Evolutionary conservation across 2,888 invertebrate species (phyloP), one percentile per base, ranked within the genome.

Genomic region (Archips crataeganus): DNA sequence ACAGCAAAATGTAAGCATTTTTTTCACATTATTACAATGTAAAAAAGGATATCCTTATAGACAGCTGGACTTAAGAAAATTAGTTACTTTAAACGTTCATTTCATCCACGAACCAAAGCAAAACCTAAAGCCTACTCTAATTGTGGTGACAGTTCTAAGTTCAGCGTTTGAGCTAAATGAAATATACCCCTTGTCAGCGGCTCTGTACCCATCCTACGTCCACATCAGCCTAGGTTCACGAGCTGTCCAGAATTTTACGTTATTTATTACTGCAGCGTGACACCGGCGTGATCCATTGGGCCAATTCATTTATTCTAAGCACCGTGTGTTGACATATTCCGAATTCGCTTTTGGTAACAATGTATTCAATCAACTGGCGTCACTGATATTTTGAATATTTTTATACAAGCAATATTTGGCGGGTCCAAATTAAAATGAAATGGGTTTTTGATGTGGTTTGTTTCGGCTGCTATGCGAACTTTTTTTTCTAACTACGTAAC

Each of bases 261-360:
- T 86, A 85, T 86, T 86, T 85, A 84, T 84, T 80, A 81, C 81
- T 72, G 79, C 78, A 76, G 79, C 78, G 79, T 81, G 86, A 83
- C 83, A 84, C 82, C 81, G 77, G 78, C 80, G 79, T 87, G 87
- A 87, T 86, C 84, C 84, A 86, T 86, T 79, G 84, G 76, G 77
- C 78, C 82, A 77, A 85, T 84, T 85, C 84, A 83, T 85, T 85
- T 83, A 83, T 82, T 81, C 82, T 84, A 82, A 82, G 75, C 79
- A 79, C 76, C 74, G 74, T 79, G 76, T 77, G 83, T 81, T 82
- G 84, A 85, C 85, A 83, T 83, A 84, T 85, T 83, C 79, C 77
- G 79, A 81, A 83, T 82, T 82, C 76, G 76, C 70, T 71, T 71
- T 71, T 66, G 76, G 42, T 73, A 75, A 75, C 75, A 75, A 75